Base-by-base conservation (phyloP, 2,797 vertebrate species). In the Myiotriccus ornatus region DNA sequence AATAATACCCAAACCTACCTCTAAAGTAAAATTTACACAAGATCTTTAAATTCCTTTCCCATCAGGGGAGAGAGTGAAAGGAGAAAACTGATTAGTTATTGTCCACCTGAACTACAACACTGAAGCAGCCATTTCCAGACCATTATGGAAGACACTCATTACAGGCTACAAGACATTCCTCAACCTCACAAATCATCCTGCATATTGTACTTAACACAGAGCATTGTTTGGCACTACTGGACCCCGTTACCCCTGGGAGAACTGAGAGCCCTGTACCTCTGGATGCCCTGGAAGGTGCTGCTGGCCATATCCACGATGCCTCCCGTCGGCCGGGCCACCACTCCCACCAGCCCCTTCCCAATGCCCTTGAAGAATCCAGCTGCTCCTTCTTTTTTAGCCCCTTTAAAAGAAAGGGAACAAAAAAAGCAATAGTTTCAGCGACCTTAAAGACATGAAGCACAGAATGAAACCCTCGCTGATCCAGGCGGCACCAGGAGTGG, bases 221-320 rank as follows among this genome's bases (percentile, higher is more conserved):
- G 12, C 55, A 37, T 3, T 4, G 2, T 16, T 22, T 10, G 43
- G 62, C 35, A n/a, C n/a, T 60, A 35, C 22, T 34, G 25, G 24
- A 70, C 20, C 47, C 73, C 41, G 68, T 67, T 6, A 35, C 2
- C 41, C 8, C 41, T 41, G 41, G 41, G 41, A 41, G 41, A 41
- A 41, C 6, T 16, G 41, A 16, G 41, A 41, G 41, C 25, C 59
- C 65, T 15, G 96, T 97, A 99, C 99, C 99, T 99, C 96, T 99
- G 99, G 96, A 99, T 99, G 83, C 99, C 99, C 96, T 99, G 99
- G 97, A 99, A 99, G 47, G 99, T 99, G 79, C 99, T 99, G 98
- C 99, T 99, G 68, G 99, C 99, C 99, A 99, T 99, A 91, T 99
- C 99, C 63, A 99, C 97, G 18, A 99, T 99, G 93, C 99, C 99